Evolutionary conservation across 2,113 vertebrate species (phyloP).

Genomic region (Prietella phreatophila): DNA sequence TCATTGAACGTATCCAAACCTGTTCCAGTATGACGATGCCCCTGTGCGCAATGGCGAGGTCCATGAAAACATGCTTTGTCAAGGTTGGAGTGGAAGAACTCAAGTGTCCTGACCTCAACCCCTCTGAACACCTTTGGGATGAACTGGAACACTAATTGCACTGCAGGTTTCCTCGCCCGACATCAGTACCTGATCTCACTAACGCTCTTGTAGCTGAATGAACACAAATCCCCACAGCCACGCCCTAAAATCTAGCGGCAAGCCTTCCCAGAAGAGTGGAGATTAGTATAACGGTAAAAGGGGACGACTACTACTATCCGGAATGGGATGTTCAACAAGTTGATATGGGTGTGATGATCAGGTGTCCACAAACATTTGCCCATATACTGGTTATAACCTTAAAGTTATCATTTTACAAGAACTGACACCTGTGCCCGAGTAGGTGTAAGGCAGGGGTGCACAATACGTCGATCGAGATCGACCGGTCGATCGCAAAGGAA

Average conservation of each 20-base stretch:
- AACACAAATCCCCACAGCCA: background rate
- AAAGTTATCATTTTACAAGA: background rate
- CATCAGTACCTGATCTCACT: background rate
- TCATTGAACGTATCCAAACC: too few relatives aligned
- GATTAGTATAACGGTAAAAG: background rate
- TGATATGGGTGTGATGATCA: background rate
- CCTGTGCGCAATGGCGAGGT: too few relatives aligned
- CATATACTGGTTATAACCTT: background rate
- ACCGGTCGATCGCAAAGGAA: too few relatives aligned
- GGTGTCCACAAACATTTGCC: background rate
- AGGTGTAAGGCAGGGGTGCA: too few relatives aligned
- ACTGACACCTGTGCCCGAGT: background rate
- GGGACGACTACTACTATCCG: background rate
- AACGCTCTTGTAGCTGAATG: background rate
- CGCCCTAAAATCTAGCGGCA: background rate
- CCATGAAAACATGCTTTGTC: too few relatives aligned
- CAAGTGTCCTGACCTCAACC: background rate
- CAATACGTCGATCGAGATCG: too few relatives aligned
- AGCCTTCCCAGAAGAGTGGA: background rate
- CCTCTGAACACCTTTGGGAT: background rate
- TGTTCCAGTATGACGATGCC: too few relatives aligned
- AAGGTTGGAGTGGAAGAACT: too few relatives aligned
- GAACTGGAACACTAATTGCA: background rate
- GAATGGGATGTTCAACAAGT: background rate
- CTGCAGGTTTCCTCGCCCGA: background rate